Evolutionary conservation across 2,797 vertebrate genomes (phyloP).

Genomic region (Graptemys geographica): DNA sequence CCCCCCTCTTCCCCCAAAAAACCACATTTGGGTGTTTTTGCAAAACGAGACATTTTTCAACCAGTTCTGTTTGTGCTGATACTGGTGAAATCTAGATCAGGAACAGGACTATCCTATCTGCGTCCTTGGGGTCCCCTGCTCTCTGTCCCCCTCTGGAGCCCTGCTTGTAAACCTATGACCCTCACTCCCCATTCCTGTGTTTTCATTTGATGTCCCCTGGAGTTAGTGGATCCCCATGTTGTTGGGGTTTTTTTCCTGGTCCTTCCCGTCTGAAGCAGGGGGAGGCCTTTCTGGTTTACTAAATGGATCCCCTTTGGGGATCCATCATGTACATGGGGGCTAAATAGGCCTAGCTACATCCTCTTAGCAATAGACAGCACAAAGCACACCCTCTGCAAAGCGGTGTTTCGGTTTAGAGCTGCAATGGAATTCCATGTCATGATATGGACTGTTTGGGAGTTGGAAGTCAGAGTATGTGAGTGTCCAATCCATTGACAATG

Average conservation of each 20-base stretch:
- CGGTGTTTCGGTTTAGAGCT: constrained; percentile 56
- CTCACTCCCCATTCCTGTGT: neutral
- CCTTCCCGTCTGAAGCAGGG: neutral
- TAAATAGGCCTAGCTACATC: neutral
- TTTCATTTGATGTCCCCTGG: neutral
- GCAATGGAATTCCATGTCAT: constrained; percentile 60
- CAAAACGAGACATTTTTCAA: constrained; percentile 41
- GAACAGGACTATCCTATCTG: constrained; percentile 44
- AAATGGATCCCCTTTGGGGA: neutral
- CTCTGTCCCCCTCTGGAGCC: neutral
- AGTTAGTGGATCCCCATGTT: neutral
- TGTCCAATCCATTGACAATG: neutral
- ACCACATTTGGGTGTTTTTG: neutral
- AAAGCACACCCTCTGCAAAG: constrained; percentile 64
- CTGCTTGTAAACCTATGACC: neutral
- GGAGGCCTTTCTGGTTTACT: neutral
- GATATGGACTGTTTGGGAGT: constrained; percentile 54
- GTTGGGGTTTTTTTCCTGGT: neutral
- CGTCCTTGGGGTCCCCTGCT: too few relatives aligned
- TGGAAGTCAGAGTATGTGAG: constrained; percentile 53
- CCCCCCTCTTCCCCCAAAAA: rapidly evolving
- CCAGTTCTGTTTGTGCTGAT: constrained; percentile 72
- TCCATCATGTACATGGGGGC: neutral
- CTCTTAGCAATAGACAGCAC: constrained; percentile 36
- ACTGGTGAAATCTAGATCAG: constrained; percentile 62